phyloP scores from a whole-genome alignment of 2,888 invertebrate species.

The Eupithecia tripunctaria region DNA sequence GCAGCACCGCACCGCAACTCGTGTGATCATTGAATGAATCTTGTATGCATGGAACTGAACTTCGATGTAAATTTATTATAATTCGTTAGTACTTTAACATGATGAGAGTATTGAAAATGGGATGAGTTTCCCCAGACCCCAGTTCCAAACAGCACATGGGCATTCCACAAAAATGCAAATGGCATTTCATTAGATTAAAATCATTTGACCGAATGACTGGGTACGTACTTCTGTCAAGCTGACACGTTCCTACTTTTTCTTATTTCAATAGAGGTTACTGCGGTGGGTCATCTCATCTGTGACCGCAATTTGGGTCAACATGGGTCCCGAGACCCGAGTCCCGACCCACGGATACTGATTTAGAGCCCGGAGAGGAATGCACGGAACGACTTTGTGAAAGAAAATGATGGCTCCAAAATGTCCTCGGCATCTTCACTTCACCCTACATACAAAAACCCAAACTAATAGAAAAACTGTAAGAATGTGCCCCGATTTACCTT shows the following conservation, averaged over 20 bases:
- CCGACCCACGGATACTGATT: conserved; percentile 19
- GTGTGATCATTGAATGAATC: background rate
- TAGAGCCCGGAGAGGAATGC: background rate
- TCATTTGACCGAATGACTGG: no score
- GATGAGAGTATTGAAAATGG: background rate
- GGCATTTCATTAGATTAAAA: no score
- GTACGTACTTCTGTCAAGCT: background rate
- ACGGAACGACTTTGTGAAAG: background rate
- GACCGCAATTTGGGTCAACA: background rate
- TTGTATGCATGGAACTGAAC: background rate
- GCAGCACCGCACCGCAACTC: background rate
- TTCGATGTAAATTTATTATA: background rate
- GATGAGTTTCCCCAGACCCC: background rate
- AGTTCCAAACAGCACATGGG: background rate
- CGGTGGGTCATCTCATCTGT: conserved; percentile 41
- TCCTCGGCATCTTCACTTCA: background rate
- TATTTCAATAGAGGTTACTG: conserved; percentile 39
- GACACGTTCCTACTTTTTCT: conserved; percentile 26
- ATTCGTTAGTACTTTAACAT: background rate
- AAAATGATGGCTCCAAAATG: background rate
- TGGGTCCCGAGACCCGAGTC: background rate
- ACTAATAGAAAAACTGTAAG: background rate
- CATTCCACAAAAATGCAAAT: no score
- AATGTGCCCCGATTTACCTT: background rate
- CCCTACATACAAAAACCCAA: background rate